Evolutionary conservation across 2,888 invertebrate genomes (phyloP), one percentile per base, ranked within the genome.

Genomic region (Drosophila paracracens): DNA sequence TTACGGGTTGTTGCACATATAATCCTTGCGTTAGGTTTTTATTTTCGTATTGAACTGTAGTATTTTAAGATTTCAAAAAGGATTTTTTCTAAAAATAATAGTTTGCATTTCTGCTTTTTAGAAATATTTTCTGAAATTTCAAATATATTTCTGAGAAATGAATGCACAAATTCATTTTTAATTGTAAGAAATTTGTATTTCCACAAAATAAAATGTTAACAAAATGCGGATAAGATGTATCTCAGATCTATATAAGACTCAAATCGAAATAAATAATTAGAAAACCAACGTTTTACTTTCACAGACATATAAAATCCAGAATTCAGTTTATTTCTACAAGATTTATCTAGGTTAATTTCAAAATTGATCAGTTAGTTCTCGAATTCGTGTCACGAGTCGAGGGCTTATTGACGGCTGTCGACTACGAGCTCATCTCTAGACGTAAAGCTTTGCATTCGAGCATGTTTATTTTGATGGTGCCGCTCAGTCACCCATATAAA

Each of bases 381-480:
- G 4, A 16, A 46, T 18, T 65, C 69, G 71, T 72, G 59, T 60
- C 72, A 70, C 70, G 70, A 33, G 33, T 16, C 11, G 11, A 31
- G 13, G 2, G 25, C 18, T 8, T 13, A 10, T 11, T 36, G 35
- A 13, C 29, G 11, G 0, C 48, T 21, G 25, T 5, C 25, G 27
- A 11, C 16, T 60, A 59, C 52, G 38, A 10, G 33, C 2, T 11
- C 74, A 46, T 54, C 65, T 29, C 69, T 46, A 62, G 25, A 58
- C 58, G 66, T 56, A 61, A 71, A 64, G 73, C 70, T 72, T 53
- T 68, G 78, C 77, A 71, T 53, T 69, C 61, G 61, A 74, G 72
- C 70, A 35, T 70, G 58, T 77, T 77, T 82, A 76, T 78, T 75
- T 66, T 66, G 60, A 71, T 71, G 57, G 53, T 51, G 71, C 51